Percentiles rank a stretch among this genome's conserved stretches.
These are phyloP conservation scores for Scarus forsteni DNA, from an alignment of 2,797 vertebrate genomes.

Conservation along the genomic window DNA sequence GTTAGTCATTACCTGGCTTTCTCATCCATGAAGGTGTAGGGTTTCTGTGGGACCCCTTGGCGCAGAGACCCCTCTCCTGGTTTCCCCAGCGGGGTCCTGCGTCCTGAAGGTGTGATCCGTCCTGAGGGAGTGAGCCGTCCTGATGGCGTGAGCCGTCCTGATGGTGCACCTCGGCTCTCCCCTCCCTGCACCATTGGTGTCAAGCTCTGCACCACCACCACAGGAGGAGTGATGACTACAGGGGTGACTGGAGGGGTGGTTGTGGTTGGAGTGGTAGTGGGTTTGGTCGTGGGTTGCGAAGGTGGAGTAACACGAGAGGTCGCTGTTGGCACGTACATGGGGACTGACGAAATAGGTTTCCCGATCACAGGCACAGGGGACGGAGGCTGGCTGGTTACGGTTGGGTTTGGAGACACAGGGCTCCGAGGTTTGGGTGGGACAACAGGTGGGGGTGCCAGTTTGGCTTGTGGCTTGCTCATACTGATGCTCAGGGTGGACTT, in stretches of 20 bases:
- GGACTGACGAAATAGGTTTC: slow-evolving; percentile 86
- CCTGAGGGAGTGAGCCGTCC: slow-evolving; percentile 81
- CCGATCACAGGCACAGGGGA: slow-evolving; percentile 77
- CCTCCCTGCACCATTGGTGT: slow-evolving; percentile 81
- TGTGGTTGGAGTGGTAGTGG: slow-evolving; percentile 28
- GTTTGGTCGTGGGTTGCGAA: slow-evolving; percentile 50
- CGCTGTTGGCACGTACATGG: slow-evolving; percentile 80
- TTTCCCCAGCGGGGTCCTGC: slow-evolving; percentile 80
- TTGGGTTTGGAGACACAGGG: slow-evolving; percentile 61
- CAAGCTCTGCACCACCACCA: slow-evolving; percentile 84
- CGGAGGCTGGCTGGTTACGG: slow-evolving; percentile 63
- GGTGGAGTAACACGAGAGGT: slow-evolving; percentile 58
- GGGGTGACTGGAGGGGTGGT: slow-evolving; percentile 38
- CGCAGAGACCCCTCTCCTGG: slow-evolving; percentile 86
- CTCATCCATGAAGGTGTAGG: slow-evolving; percentile 98
- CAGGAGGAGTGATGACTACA: slow-evolving; percentile 63
- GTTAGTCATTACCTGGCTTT: slow-evolving; percentile 88
- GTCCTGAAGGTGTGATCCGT: slow-evolving; percentile 81
- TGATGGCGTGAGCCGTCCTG: slow-evolving; percentile 78
- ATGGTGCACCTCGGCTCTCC: slow-evolving; percentile 67
- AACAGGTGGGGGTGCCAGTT: slow-evolving; percentile 69
- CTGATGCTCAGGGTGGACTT: slow-evolving; percentile 82
- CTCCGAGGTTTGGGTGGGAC: slow-evolving; percentile 85
- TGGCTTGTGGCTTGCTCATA: slow-evolving; percentile 77
- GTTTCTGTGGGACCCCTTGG: slow-evolving; percentile 96